phyloP scores from a whole-genome alignment of 2,113 vertebrate species.

The Pollimyrus isidori region DNA sequence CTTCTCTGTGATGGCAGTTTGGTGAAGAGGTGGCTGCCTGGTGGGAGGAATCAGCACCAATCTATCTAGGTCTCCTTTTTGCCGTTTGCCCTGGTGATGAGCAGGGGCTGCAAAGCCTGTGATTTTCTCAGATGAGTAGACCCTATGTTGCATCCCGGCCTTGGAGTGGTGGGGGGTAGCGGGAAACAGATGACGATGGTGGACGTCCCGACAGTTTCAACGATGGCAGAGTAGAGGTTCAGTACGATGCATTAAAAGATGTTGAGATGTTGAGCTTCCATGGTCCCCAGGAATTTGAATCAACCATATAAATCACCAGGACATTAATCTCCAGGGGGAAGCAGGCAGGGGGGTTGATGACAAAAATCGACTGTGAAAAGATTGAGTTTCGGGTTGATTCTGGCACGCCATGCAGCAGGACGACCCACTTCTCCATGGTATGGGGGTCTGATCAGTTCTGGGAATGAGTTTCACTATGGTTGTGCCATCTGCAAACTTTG shows the following conservation, averaged over 20 bases:
- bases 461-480: not conserved
- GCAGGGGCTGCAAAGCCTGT: not conserved
- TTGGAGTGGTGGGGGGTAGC: not conserved
- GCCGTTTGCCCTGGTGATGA: not conserved
- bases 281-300: not conserved
- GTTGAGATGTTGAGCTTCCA: not conserved
- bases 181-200: not conserved
- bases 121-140: not conserved
- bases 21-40: not conserved
- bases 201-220: not conserved
- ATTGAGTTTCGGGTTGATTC: not conserved
- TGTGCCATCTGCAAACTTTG: not conserved
- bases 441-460: not conserved
- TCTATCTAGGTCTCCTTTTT: not conserved
- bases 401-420: not conserved
- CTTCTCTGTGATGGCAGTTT: not conserved
- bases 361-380: not conserved
- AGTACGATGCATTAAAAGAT: not conserved
- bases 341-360: not conserved
- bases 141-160: not conserved
- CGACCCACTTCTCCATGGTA: not conserved
- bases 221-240: not conserved
- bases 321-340: not conserved
- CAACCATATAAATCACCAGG: not conserved
- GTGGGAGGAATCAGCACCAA: not conserved